Evolutionary conservation across 2,113 vertebrate species (phyloP).

Genomic region (Trogon melanurus): DNA sequence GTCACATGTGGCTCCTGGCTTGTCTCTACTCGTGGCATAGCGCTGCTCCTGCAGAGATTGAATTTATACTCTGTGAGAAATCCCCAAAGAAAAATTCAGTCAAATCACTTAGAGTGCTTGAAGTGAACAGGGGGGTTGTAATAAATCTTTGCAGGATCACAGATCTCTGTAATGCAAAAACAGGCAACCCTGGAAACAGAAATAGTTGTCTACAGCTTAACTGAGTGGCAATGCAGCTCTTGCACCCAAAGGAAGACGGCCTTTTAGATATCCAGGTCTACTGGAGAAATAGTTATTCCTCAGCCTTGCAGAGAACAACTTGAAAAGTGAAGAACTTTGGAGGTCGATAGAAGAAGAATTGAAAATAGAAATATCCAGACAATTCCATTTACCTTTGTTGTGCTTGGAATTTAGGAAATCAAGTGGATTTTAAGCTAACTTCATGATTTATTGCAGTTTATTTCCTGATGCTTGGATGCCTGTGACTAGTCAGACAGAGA

Average conservation of each 20-base stretch:
- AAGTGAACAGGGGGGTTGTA: neutral
- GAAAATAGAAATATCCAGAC: neutral
- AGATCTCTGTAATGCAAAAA: neutral
- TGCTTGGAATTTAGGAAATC: neutral
- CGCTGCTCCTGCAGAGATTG: neutral
- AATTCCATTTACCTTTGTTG: neutral
- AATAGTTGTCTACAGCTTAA: neutral
- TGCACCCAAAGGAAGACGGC: neutral
- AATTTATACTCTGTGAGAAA: neutral
- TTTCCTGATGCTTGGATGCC: neutral
- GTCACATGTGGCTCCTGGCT: neutral
- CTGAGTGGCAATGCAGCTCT: neutral
- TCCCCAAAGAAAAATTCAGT: neutral
- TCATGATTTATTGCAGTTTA: neutral
- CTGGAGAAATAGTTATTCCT: neutral
- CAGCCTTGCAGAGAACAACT: neutral
- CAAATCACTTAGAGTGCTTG: neutral
- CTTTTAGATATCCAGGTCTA: neutral
- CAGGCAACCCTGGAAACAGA: neutral
- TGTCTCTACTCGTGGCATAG: neutral
- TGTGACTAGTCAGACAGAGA: neutral
- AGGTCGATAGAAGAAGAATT: neutral
- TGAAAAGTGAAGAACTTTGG: neutral
- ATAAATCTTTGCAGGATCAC: neutral
- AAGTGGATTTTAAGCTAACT: neutral